A percentile compares a stretch with the other conserved stretches of the same genome.
phyloP scores from a whole-genome alignment of 2,113 vertebrate species.

The Tragelaphus scriptus region DNA sequence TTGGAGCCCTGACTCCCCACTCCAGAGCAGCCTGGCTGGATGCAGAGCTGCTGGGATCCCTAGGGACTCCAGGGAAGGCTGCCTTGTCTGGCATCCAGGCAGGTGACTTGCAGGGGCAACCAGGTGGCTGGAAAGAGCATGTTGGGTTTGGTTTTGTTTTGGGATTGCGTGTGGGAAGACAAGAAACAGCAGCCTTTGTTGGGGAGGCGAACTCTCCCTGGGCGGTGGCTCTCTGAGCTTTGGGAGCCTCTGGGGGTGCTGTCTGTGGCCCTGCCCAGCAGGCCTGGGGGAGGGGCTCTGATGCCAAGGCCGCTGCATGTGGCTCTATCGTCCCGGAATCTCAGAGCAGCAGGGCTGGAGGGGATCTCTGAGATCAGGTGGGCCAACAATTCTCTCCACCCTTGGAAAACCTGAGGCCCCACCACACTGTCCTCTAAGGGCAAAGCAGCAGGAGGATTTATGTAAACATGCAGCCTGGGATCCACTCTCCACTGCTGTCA shows the following conservation, averaged over 20 bases:
- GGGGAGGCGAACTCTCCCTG: background rate
- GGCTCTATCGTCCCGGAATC: rapidly evolving
- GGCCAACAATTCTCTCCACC: background rate
- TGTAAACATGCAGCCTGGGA: background rate
- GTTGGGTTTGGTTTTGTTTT: background rate
- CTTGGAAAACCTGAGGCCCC: background rate
- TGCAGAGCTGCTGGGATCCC: background rate
- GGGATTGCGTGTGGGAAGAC: background rate
- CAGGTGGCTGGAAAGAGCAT: background rate
- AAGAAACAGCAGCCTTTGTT: background rate
- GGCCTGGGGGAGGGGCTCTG: background rate
- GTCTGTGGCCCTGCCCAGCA: background rate
- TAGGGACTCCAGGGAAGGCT: background rate
- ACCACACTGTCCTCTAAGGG: background rate
- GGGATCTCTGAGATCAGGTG: background rate
- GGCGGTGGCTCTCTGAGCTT: background rate
- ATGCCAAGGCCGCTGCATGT: background rate
- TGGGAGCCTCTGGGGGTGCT: background rate
- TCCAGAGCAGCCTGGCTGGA: background rate
- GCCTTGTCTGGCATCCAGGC: background rate
- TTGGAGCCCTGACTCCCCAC: background rate
- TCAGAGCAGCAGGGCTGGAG: background rate
- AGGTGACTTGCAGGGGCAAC: background rate
- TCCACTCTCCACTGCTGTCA: background rate
- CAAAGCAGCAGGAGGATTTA: too few relatives aligned